These are phyloP conservation scores for Melinaea menophilus DNA, from an alignment of 2,888 invertebrate species.

Conservation along the genomic window DNA sequence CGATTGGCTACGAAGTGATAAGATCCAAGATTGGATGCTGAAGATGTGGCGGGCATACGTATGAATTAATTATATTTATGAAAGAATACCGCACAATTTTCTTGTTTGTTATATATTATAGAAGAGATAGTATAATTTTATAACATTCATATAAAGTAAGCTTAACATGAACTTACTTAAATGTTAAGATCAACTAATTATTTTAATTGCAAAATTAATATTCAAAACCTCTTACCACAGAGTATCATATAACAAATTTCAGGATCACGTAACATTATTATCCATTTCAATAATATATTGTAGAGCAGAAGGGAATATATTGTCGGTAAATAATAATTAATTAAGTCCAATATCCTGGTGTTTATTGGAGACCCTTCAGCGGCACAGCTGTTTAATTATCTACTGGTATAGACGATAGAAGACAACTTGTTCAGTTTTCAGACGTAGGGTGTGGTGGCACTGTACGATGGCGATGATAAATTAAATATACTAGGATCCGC, in stretches of 20 bases:
- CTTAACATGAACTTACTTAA: no score
- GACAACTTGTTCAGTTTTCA: slow-evolving; percentile 56
- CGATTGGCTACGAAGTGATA: slow-evolving; percentile 36
- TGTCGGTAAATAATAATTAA: slow-evolving; percentile 2
- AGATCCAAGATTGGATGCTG: slow-evolving; percentile 29
- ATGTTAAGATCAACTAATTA: no score
- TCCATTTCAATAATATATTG: no score
- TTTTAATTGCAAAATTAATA: no score
- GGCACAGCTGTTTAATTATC: slow-evolving; percentile 71
- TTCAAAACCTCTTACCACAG: no score
- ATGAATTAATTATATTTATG: slow-evolving; percentile 29
- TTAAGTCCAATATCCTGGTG: slow-evolving; percentile 27
- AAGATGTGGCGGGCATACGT: slow-evolving; percentile 29
- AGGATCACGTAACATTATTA: no score
- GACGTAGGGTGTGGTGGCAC: slow-evolving; percentile 30
- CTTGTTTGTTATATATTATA: not conserved
- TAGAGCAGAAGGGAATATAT: not conserved
- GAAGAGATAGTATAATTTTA: not conserved
- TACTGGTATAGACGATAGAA: slow-evolving; percentile 57
- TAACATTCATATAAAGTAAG: no score
- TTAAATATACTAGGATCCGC: no score
- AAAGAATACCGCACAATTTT: not conserved
- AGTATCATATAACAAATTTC: no score
- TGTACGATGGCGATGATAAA: slow-evolving; percentile 22
- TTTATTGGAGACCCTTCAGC: slow-evolving; percentile 33